These are phyloP conservation scores for Tor tambroides DNA, from an alignment of 2,113 vertebrate species.

Conservation along the genomic window DNA sequence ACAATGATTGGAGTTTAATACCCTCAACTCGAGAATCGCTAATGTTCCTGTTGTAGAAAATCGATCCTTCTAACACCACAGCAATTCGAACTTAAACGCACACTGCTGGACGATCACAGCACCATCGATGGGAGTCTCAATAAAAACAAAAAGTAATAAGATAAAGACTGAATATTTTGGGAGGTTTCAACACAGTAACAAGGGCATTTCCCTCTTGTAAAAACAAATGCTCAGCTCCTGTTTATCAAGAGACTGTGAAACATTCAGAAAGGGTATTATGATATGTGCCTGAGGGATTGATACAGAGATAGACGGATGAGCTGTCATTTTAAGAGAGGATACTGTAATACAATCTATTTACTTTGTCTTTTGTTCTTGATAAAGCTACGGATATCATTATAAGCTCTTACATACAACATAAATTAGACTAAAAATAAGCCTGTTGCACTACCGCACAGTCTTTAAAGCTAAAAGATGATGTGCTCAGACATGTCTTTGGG, in stretches of 20 bases:
- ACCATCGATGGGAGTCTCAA: conserved; percentile 56
- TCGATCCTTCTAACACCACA: conserved; percentile 69
- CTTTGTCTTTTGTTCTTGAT: conserved; percentile 40
- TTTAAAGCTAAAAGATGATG: conserved; percentile 47
- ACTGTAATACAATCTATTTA: conserved; percentile 50
- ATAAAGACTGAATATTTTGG: background rate
- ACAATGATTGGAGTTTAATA: conserved; percentile 81
- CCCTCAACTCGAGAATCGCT: conserved; percentile 75
- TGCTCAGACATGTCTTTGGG: conserved; percentile 52
- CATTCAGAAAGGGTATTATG: conserved; percentile 33
- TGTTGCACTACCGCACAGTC: background rate
- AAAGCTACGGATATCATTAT: conserved; percentile 43
- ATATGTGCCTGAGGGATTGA: conserved; percentile 48
- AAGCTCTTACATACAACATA: conserved; percentile 22
- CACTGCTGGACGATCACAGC: conserved; percentile 57
- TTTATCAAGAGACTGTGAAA: conserved; percentile 13
- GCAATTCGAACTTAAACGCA: conserved; percentile 63
- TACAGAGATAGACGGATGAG: conserved; percentile 52
- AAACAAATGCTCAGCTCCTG: conserved; percentile 28
- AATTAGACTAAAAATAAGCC: conserved; percentile 22
- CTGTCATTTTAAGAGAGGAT: conserved; percentile 49
- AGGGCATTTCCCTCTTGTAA: conserved; percentile 6
- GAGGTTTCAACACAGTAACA: conserved; percentile 20
- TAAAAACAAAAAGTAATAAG: background rate
- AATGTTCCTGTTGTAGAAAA: conserved; percentile 78